Conservation (phyloP, 2,113 vertebrate species). For the Scalopus aquaticus region DNA sequence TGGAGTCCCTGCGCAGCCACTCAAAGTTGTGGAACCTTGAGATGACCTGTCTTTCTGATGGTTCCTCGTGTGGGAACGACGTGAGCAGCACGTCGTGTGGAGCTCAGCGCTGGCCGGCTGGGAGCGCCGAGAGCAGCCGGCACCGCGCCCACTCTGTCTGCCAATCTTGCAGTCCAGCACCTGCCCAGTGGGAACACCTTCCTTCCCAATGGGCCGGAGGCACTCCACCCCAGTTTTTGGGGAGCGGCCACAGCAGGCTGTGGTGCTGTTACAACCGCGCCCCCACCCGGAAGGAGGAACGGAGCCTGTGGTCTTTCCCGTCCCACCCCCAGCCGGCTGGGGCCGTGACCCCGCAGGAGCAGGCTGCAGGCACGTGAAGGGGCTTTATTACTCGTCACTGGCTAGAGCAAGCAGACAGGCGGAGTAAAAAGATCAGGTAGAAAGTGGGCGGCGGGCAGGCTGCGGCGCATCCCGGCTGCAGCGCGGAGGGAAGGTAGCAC, state of each 20-base stretch:
- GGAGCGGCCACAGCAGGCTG: too few relatives aligned
- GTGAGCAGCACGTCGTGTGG: background rate
- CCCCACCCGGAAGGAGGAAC: background rate
- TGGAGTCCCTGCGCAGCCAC: background rate
- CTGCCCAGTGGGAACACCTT: too few relatives aligned
- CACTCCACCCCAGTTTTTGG: too few relatives aligned
- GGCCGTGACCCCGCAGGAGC: background rate
- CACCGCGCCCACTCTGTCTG: too few relatives aligned
- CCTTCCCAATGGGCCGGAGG: too few relatives aligned
- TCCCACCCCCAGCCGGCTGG: background rate
- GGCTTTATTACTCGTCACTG: slow-evolving; percentile 59
- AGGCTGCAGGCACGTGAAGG: background rate
- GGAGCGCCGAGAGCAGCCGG: too few relatives aligned
- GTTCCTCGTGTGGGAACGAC: background rate
- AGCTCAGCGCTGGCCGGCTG: background rate
- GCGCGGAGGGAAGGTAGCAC: slow-evolving; percentile 14
- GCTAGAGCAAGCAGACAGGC: slow-evolving; percentile 69
- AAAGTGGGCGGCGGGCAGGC: slow-evolving; percentile 45
- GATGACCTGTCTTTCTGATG: background rate
- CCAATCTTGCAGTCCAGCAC: too few relatives aligned
- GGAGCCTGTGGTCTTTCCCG: fast-evolving
- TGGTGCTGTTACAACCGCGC: too few relatives aligned
- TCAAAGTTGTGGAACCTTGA: background rate
- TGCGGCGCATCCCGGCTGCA: background rate
- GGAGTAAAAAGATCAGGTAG: slow-evolving; percentile 70